Base-by-base conservation (phyloP, 2,888 invertebrate species). In the Lampropteryx suffumata region DNA sequence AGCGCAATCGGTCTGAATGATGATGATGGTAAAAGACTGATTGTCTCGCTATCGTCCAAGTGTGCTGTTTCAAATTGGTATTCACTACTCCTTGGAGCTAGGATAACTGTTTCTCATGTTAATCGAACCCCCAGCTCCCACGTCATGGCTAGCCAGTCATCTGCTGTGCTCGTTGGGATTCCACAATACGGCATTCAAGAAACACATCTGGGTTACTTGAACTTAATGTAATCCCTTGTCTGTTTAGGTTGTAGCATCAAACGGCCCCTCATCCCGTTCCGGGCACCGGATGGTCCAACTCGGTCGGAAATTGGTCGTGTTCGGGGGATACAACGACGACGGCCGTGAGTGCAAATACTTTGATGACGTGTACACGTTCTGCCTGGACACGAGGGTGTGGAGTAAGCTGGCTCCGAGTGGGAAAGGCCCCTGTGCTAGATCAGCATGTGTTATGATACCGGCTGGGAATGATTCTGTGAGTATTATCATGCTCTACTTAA, bases 251-350 rank as follows among this genome's bases (percentile, higher is more conserved):
- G 67, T 76, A 32, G 76, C 89, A 2, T 78, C 87, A 0, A 84
- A 88, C 41, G 97, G 95, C 0, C 98, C 98, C 0, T 94, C 95
- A n/a, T 92, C 97, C 0, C 82, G 91, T 5, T 90, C 90, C 0
- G 95, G 98, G 0, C 98, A 98, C 80, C 92, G 98, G 52, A 98
- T 98, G 98, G 93, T 94, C 1, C 91, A 92, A 1, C 76, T 93
- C 0, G 96, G 96, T 60, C 96, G 96, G 61, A 94, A 94, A 65
- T 80, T 98, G 1, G 86, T 97, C 55, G 89, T 98, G 3, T 98
- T 98, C 89, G 98, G 98, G 0, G 98, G 98, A 0, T 98, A 97
- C 81, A 94, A 95, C 70, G 98, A 98, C 82, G 98, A 97, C 78
- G 92, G 95, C 1, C 91, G 96, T 47, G 95, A 96, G 54, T 97